These are phyloP conservation scores for Andrena camellia DNA, from an alignment of 2,888 invertebrate genomes.

Conservation along the genomic window DNA sequence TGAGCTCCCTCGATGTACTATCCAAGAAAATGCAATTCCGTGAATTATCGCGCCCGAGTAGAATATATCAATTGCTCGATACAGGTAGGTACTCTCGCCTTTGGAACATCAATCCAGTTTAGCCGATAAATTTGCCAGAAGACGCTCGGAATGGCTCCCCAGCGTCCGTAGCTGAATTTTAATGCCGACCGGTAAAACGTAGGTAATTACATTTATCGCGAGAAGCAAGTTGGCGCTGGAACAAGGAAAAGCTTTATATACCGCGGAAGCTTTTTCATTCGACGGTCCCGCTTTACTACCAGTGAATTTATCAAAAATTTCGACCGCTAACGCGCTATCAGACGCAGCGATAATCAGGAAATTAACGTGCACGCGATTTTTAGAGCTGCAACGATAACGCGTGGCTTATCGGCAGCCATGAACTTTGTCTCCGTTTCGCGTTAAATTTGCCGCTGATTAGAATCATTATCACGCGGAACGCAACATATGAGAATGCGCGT, in stretches of 20 bases:
- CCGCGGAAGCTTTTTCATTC: background rate
- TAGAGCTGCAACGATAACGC: constrained; percentile 10
- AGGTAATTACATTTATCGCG: background rate
- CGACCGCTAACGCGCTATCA: background rate
- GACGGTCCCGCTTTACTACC: background rate
- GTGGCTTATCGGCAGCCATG: constrained; percentile 42
- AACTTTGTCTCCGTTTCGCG: constrained; percentile 31
- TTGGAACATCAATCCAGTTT: background rate
- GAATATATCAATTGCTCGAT: constrained; percentile 23
- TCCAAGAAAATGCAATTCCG: constrained; percentile 34
- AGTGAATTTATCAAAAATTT: background rate
- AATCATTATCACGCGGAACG: background rate
- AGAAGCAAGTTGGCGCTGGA: background rate
- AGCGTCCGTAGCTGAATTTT: background rate
- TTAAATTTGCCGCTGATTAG: constrained; percentile 20
- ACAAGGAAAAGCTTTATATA: constrained; percentile 2
- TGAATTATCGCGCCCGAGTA: constrained; percentile 29
- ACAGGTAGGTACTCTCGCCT: background rate
- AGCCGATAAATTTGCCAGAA: background rate
- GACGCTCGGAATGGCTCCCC: background rate
- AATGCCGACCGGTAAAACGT: background rate
- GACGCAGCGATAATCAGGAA: no score
- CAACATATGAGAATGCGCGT: background rate
- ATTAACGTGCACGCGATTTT: background rate
- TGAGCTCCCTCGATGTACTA: constrained; percentile 29